Conservation (phyloP, 2,888 invertebrate genomes). For the Mythimna albipuncta region DNA sequence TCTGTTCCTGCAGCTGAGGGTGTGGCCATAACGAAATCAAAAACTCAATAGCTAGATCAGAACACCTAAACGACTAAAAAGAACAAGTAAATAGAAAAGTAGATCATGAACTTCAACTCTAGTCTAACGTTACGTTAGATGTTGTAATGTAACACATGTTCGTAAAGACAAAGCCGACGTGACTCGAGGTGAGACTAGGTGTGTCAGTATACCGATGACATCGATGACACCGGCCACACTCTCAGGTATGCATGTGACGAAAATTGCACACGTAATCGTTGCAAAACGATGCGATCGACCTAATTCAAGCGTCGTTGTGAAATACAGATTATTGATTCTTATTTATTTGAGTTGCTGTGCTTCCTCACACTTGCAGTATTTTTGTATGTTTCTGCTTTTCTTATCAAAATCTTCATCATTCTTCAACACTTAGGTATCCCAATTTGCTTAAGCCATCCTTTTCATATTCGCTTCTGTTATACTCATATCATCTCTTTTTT, state of each 20-base stretch:
- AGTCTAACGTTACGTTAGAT: conserved; percentile 30
- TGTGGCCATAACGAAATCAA: not conserved
- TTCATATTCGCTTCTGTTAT: no score
- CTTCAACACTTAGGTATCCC: not conserved
- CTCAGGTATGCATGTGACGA: conserved; percentile 54
- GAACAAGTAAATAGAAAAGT: conserved; percentile 24
- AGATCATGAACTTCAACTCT: conserved; percentile 61
- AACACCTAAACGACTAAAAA: not conserved
- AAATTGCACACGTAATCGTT: conserved; percentile 63
- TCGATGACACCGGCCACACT: conserved; percentile 28
- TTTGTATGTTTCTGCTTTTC: not conserved
- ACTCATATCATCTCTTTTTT: not conserved
- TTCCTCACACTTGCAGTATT: conserved; percentile 5
- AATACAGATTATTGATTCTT: conserved; percentile 45
- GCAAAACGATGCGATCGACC: conserved; percentile 64
- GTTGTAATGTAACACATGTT: conserved; percentile 46
- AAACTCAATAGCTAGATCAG: not conserved
- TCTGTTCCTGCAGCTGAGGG: not conserved
- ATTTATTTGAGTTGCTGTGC: conserved; percentile 20
- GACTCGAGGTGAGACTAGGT: conserved; percentile 27
- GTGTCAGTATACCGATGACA: conserved; percentile 42
- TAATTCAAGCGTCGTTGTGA: conserved; percentile 57
- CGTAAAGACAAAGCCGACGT: conserved; percentile 43
- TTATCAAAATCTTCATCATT: not conserved
- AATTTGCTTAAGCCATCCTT: not conserved